Evolutionary conservation across 1,140 invertebrate genomes (phyloP).

Genomic region (Mactra quadrangularis): DNA sequence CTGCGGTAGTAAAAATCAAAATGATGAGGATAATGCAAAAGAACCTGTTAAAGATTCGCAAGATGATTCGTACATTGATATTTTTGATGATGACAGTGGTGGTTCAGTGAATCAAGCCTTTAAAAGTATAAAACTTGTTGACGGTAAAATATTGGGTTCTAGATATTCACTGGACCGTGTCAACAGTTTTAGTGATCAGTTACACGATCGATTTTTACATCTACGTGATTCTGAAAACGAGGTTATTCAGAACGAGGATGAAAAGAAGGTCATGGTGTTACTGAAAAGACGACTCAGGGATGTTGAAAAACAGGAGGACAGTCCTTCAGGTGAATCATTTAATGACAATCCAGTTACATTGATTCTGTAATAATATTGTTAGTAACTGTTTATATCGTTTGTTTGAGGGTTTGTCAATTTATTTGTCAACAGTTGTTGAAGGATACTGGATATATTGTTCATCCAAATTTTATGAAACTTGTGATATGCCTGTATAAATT

Average conservation of each 20-base stretch:
- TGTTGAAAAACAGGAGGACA: neutral
- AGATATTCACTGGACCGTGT: constrained; percentile 10
- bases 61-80: neutral
- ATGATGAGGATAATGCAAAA: neutral
- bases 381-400: too few relatives aligned
- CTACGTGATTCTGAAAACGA: neutral
- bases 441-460: too few relatives aligned
- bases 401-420: too few relatives aligned
- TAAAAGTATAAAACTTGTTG: constrained; percentile 34
- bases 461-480: too few relatives aligned
- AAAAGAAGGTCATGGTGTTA: constrained; percentile 28
- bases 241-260: constrained; percentile 3
- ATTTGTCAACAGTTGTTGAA: too few relatives aligned
- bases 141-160: constrained; percentile 49
- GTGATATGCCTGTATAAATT: too few relatives aligned
- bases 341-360: constrained; percentile 36
- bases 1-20: neutral
- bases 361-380: constrained; percentile 25
- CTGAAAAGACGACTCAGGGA: constrained; percentile 25
- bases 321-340: constrained; percentile 19
- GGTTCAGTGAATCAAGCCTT: constrained; percentile 28
- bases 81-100: neutral
- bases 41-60: neutral
- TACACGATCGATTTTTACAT: constrained; percentile 23
- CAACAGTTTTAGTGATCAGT: constrained; percentile 16